phyloP scores from a whole-genome alignment of 2,113 vertebrate species.

The Eira barbara region DNA sequence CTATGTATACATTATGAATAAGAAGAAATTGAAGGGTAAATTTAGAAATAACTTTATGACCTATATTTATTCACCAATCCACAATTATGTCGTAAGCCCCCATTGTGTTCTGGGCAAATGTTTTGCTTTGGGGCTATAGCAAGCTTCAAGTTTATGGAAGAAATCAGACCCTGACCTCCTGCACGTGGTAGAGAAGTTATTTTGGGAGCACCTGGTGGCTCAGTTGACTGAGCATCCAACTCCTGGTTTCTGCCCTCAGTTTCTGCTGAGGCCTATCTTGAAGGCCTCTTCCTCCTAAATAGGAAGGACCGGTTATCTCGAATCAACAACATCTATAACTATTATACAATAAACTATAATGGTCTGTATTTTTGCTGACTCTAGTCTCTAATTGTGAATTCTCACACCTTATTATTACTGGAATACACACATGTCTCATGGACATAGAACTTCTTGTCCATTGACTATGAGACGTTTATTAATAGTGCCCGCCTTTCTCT shows the following conservation, averaged over 20 bases:
- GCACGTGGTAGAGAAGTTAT: background rate
- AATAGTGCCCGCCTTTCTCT: background rate
- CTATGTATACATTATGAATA: slow-evolving; percentile 57
- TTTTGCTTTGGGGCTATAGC: background rate
- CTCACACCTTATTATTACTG: background rate
- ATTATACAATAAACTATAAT: background rate
- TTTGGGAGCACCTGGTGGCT: background rate
- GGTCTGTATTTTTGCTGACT: background rate
- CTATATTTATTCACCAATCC: slow-evolving; percentile 44
- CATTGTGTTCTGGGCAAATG: background rate
- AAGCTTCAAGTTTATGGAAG: background rate
- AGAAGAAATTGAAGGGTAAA: slow-evolving; percentile 55
- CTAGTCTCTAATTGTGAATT: background rate
- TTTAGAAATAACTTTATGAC: slow-evolving; percentile 56
- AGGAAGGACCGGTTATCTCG: background rate
- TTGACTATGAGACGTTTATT: background rate
- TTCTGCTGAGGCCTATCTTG: background rate
- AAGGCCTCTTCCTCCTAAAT: background rate
- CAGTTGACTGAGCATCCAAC: background rate
- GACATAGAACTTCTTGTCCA: background rate
- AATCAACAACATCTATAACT: background rate
- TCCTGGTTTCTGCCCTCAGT: background rate
- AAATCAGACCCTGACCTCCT: background rate
- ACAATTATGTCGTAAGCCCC: background rate
- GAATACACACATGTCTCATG: background rate